Evolutionary conservation across 1,140 invertebrate genomes (phyloP), one percentile per base, ranked within the genome.

Genomic region (Venturia canescens): DNA sequence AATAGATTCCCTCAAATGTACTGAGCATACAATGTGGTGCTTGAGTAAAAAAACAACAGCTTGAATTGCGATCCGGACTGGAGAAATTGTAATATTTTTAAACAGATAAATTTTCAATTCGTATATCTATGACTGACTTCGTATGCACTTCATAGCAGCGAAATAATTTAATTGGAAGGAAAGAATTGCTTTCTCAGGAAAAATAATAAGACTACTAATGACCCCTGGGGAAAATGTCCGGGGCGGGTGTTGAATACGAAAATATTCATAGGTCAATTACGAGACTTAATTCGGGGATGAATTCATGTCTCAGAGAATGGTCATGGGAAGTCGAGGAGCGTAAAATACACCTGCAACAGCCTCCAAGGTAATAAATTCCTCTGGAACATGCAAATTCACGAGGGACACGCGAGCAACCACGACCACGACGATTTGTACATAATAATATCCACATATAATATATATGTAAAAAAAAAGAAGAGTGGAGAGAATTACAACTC

Each of bases 351-450:
- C 57, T 60, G 57, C 48, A 50, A 60, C n/a, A 23, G 18, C 16
- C 57, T 66, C 9, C 23, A 29, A 66, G 66, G 63, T 69, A 78
- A 78, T 78, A 69, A 78, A 78, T 78, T 78, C 77, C 77, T 48
- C 48, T 48, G 77, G 44, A 78, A 78, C 77, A 78, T 78, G 77
- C 63, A 78, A 78, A 78, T 78, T 78, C 63, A 29, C 34, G 77
- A 67, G 77, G 29, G 69, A 67, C 77, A 78, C 77, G 77, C 77
- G 77, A 78, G 57, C 63, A 78, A 50, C 63, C 38, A 26, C 31
- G 31, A 78, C 77, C 63, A 69, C 11, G 29, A 50, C 48, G 29
- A 67, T 63, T 23, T 21, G 57, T 63, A 63, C n/a, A 31, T 77
- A 60, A 31, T 77, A 60, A 77, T 77, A 60, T 77, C 13, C 4